These are phyloP conservation scores for Platorchestia sp. DNA, from an alignment of 1,140 invertebrate genomes.

Conservation along the genomic window DNA sequence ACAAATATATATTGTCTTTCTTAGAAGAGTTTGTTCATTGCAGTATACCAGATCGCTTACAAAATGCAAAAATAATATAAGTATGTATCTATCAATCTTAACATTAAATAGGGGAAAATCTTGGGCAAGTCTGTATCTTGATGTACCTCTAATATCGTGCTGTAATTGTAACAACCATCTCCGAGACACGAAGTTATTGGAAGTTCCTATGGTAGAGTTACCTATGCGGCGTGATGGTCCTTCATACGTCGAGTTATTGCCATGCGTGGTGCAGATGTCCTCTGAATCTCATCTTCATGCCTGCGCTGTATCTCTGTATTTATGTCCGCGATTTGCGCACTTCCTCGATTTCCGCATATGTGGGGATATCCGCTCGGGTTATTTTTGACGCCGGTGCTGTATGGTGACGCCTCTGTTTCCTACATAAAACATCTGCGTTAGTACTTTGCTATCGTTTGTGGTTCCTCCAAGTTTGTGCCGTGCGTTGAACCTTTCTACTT, in stretches of 20 bases:
- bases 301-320: no score
- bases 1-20: not conserved
- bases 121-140: not conserved
- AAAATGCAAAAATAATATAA: not conserved
- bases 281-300: no score
- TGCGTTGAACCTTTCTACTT: not conserved
- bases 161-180: not conserved
- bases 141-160: not conserved
- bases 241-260: not conserved
- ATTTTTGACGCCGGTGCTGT: not conserved
- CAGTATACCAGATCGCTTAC: not conserved
- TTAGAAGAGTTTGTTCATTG: not conserved
- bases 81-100: not conserved
- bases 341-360: no score
- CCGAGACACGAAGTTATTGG: not conserved
- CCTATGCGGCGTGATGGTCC: not conserved
- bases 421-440: not conserved
- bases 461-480: not conserved
- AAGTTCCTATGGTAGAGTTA: not conserved
- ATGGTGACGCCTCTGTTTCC: not conserved
- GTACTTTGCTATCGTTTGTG: not conserved
- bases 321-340: no score
- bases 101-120: not conserved
- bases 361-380: no score
- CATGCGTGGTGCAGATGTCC: no score